Percentiles rank a stretch among this genome's conserved stretches.
These are phyloP conservation scores for Benitochromis conjunctus DNA, from an alignment of 2,113 vertebrate species.

Conservation along the genomic window DNA sequence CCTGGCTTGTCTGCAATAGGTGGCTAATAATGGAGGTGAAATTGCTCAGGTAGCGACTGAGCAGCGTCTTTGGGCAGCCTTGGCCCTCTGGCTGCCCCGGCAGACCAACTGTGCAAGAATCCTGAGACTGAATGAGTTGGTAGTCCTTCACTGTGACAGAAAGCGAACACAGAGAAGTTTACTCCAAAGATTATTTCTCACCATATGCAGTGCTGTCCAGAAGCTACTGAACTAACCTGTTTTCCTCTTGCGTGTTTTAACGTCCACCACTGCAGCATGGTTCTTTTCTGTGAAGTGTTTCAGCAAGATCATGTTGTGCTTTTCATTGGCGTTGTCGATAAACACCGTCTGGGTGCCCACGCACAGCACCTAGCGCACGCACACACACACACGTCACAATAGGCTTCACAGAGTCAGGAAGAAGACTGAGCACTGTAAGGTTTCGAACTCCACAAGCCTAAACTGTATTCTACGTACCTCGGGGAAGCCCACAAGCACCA, in stretches of 20 bases:
- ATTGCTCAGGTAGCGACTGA: constrained; percentile 84
- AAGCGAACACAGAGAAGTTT: not conserved
- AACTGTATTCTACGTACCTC: constrained; percentile 74
- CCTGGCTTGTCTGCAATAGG: constrained; percentile 82
- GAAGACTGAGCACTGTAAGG: not conserved
- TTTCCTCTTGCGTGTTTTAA: constrained; percentile 94
- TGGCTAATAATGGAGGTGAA: constrained; percentile 88
- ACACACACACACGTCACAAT: not conserved
- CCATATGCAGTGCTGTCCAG: not conserved
- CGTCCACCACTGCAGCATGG: constrained; percentile 90
- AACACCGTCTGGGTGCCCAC: constrained; percentile 93
- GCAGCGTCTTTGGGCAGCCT: constrained; percentile 62
- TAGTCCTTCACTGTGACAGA: constrained; percentile 87
- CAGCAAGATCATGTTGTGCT: constrained; percentile 89
- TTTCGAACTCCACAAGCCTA: not conserved
- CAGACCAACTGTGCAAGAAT: constrained; percentile 43
- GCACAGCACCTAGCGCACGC: constrained; percentile 84
- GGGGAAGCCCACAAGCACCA: constrained; percentile 94
- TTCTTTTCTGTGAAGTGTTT: constrained; percentile 98
- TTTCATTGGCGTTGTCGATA: constrained; percentile 94
- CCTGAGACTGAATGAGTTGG: constrained; percentile 85
- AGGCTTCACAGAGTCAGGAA: not conserved
- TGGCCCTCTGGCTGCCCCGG: constrained; percentile 20
- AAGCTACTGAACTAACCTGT: constrained; percentile 74
- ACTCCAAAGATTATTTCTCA: not conserved